Percentiles rank a stretch among this genome's conserved stretches.
These are phyloP conservation scores for Enteromius thamalakanensis DNA, from an alignment of 2,797 vertebrate species.

Conservation along the genomic window DNA sequence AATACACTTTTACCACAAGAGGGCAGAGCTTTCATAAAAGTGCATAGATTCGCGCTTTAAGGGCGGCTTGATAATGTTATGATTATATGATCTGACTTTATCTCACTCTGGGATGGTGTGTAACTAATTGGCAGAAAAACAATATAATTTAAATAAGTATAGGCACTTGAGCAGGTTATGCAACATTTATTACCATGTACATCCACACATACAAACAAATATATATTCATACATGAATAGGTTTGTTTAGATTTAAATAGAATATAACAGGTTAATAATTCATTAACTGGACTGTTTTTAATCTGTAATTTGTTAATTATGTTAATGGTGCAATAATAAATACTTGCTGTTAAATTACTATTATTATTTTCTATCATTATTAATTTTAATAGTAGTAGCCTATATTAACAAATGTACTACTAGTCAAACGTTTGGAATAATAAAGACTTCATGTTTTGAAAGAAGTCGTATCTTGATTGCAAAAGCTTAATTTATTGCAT, in stretches of 20 bases:
- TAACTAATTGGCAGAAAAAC: neutral
- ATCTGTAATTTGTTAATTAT: neutral
- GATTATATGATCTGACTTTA: neutral
- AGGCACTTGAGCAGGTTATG: neutral
- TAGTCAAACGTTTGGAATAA: neutral
- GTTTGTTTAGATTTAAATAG: neutral
- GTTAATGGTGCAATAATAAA: neutral
- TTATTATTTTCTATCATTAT: neutral
- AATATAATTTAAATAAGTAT: neutral
- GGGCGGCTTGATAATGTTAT: neutral
- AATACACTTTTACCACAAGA: slow-evolving; percentile 14
- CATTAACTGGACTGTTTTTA: neutral
- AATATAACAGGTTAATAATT: neutral
- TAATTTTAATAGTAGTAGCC: neutral
- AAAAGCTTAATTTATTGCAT: no score
- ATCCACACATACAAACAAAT: neutral
- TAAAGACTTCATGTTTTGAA: neutral
- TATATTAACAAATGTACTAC: neutral
- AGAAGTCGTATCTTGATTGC: no score
- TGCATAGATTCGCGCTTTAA: neutral
- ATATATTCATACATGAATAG: neutral
- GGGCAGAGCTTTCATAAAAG: neutral
- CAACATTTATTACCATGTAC: neutral
- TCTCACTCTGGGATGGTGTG: neutral
- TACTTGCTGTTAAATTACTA: neutral